Conservation (phyloP, 2,113 vertebrate genomes). For the Trinectes maculatus region DNA sequence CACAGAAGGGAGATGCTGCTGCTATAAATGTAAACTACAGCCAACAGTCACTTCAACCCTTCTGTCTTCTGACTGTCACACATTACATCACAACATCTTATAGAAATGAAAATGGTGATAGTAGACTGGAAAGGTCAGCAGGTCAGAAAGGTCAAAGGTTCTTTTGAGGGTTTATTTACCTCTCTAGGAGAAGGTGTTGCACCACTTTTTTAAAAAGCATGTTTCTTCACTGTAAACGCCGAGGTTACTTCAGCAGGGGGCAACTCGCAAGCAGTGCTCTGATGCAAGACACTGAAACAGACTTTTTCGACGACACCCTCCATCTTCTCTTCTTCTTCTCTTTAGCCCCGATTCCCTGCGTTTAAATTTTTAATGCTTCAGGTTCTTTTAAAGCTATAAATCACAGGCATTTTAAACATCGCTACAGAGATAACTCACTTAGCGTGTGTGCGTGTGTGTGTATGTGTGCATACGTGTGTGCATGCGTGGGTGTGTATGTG, state of each 20-base stretch:
- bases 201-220: neutral
- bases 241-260: slow-evolving; percentile 29
- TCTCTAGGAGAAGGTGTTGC: slow-evolving; percentile 1
- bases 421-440: slow-evolving; percentile 15
- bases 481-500: neutral
- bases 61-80: neutral
- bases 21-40: slow-evolving; percentile 1
- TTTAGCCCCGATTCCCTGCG: no score
- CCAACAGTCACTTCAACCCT: neutral
- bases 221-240: slow-evolving; percentile 28
- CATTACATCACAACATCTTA: slow-evolving; percentile 2
- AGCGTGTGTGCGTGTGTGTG: neutral
- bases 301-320: slow-evolving; percentile 50
- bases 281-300: slow-evolving; percentile 76
- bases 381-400: slow-evolving; percentile 47
- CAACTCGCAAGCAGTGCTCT: slow-evolving; percentile 48
- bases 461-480: neutral
- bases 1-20: neutral
- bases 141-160: slow-evolving; percentile 16
- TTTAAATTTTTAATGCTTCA: slow-evolving; percentile 40
- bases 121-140: neutral
- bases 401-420: slow-evolving; percentile 44
- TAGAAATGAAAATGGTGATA: neutral
- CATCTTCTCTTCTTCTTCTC: slow-evolving; percentile 8
- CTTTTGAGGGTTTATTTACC: slow-evolving; percentile 32